phyloP scores from a whole-genome alignment of 2,888 invertebrate genomes.

The Leptopilina drosophilae region DNA sequence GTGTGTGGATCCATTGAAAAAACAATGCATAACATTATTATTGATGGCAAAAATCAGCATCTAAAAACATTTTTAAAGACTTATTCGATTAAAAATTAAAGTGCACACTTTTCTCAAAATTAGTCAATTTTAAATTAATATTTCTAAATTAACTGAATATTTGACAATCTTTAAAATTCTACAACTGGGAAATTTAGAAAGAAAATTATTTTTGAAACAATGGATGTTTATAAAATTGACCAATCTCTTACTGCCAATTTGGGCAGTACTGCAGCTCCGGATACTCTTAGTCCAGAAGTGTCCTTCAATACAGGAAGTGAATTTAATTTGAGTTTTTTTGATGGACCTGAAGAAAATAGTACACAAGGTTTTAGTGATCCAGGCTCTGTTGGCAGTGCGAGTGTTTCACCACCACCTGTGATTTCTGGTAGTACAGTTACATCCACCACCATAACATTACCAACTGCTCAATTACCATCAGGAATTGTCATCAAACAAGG shows the following conservation, averaged over 20 bases:
- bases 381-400: conserved; percentile 80
- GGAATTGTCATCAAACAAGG: conserved; percentile 76
- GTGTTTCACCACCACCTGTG: conserved; percentile 73
- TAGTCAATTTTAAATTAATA: too few relatives aligned
- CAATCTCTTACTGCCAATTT: conserved; percentile 82
- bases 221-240: conserved; percentile 87
- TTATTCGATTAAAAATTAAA: too few relatives aligned
- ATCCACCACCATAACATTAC: conserved; percentile 67
- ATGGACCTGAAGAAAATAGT: conserved; percentile 83
- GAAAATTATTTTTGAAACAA: conserved; percentile 68
- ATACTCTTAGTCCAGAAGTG: conserved; percentile 82
- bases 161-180: too few relatives aligned
- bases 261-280: conserved; percentile 81
- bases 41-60: too few relatives aligned
- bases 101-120: too few relatives aligned
- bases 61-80: too few relatives aligned
- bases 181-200: too few relatives aligned
- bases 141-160: too few relatives aligned
- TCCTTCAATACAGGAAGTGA: conserved; percentile 87
- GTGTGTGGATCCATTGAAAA: too few relatives aligned
- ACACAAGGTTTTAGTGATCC: conserved; percentile 83
- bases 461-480: conserved; percentile 73
- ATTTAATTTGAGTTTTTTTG: conserved; percentile 90
- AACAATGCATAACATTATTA: too few relatives aligned
- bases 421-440: conserved; percentile 70